Conservation (phyloP, 1,140 invertebrate species). For the Ceratina calcarata region DNA sequence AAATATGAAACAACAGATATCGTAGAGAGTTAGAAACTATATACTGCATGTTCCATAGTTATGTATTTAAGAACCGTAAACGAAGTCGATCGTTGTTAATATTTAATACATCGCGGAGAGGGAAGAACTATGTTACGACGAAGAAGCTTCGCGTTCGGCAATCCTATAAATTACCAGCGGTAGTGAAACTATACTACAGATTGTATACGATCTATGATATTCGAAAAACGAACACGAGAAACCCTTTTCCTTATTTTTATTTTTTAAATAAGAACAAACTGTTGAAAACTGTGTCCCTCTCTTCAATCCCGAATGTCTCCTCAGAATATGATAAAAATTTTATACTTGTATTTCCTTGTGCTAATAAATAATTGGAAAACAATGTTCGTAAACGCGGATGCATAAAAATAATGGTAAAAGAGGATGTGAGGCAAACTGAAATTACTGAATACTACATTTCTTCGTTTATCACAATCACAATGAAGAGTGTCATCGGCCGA, state of each 20-base stretch:
- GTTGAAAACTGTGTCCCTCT: not conserved
- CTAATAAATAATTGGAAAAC: not conserved
- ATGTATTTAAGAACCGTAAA: slow-evolving; percentile 4
- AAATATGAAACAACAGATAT: slow-evolving; percentile 21
- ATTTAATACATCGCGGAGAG: not conserved
- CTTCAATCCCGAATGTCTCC: not conserved
- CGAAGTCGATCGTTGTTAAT: not conserved
- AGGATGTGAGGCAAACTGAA: too few species aligned
- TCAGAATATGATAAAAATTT: slow-evolving; percentile 13
- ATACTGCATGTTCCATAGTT: slow-evolving; percentile 10
- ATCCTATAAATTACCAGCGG: slow-evolving; percentile 4
- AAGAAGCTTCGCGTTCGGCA: not conserved
- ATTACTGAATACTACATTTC: too few species aligned
- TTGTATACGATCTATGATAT: slow-evolving; percentile 21
- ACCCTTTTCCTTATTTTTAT: not conserved
- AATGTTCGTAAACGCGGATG: not conserved
- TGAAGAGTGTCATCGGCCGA: too few species aligned
- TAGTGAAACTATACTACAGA: slow-evolving; percentile 14
- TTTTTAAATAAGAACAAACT: not conserved
- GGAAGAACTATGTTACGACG: not conserved
- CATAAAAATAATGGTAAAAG: not conserved
- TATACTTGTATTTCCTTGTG: slow-evolving; percentile 5
- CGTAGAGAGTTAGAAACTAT: slow-evolving; percentile 25
- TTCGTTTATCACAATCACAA: too few species aligned
- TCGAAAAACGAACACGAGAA: not conserved